Conservation (phyloP, 1,140 invertebrate genomes). For the Bradynema listronoti region DNA sequence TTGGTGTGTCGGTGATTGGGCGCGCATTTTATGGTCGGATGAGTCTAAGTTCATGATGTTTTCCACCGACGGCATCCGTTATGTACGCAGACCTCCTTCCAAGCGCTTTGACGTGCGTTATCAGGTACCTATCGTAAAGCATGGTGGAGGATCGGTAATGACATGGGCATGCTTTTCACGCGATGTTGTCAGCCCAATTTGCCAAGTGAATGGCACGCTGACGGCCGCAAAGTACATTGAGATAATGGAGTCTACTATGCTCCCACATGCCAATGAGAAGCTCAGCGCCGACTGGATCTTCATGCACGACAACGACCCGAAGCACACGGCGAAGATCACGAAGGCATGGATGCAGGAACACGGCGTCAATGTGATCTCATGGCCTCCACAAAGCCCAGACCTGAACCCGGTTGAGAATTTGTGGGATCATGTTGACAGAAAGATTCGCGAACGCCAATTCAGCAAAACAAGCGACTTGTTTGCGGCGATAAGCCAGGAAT, state of each 20-base stretch:
- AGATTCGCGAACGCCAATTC: neutral
- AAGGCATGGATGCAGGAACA: constrained; percentile 23
- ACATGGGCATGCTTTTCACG: constrained; percentile 57
- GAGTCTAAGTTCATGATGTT: constrained; percentile 44
- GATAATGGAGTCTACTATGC: constrained; percentile 14
- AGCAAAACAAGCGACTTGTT: constrained; percentile 3
- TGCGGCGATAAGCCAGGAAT: neutral
- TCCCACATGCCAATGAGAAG: neutral
- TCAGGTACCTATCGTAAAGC: constrained; percentile 52
- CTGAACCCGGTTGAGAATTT: constrained; percentile 45
- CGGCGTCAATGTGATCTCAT: constrained; percentile 25
- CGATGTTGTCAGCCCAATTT: constrained; percentile 47
- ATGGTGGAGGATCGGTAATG: constrained; percentile 53
- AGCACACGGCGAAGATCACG: constrained; percentile 1
- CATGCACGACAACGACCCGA: constrained; percentile 21
- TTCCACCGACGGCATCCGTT: constrained; percentile 20
- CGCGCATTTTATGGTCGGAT: constrained; percentile 29
- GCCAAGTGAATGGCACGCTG: constrained; percentile 56
- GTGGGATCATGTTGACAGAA: constrained; percentile 21
- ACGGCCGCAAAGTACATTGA: constrained; percentile 23
- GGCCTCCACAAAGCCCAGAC: constrained; percentile 38
- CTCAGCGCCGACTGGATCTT: constrained; percentile 19
- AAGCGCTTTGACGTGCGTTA: constrained; percentile 29
- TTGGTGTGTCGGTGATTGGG: constrained; percentile 25
- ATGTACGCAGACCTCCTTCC: constrained; percentile 31